Evolutionary conservation across 2,888 invertebrate genomes (phyloP), one percentile per base, ranked within the genome.

Genomic region (Malachius bipustulatus): DNA sequence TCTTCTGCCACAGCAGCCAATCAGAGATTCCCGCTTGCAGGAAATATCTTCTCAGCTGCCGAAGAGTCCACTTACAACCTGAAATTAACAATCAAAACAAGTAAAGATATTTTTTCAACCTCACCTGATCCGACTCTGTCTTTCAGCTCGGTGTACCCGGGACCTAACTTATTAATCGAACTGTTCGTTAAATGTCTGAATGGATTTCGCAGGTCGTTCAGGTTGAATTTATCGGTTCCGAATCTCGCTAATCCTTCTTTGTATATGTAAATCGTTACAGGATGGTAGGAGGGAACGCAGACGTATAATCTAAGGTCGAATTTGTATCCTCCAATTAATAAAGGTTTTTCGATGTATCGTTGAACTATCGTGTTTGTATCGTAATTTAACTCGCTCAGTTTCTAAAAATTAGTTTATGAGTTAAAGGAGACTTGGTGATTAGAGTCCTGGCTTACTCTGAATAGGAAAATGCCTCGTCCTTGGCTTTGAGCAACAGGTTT

Each of bases 261-360:
- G 57, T 89, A 91, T 59, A 91, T 69, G 57, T 93, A 93, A 27
- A 90, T 77, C 0, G 83, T 76, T 3, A 91, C 69, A 0, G 91
- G 93, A 44, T 82, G 76, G 55, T 85, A 87, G 0, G 82, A 83
- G 0, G 90, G 83, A 33, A 93, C 81, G 54, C 87, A 84, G 6
- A 89, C 89, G 63, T 93, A 93, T 13, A 93, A 64, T 15, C 93
- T 70, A 24, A 93, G 69, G 64, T 93, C 93, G 64, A 91, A 93
- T 64, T 93, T 93, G 65, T 89, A 87, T 2, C 85, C 88, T 2
- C 85, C 89, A 44, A 90, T 77, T 9, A 83, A 66, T 34, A 82
- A 64, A 0, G 84, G 84, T 46, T 77, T 73, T 52, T 80, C 77
- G 11, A 85, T 79, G 60, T 85, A 85, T 42, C 77, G 68, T 59